phyloP scores from a whole-genome alignment of 2,797 vertebrate genomes.

The Acropternis orthonyx region DNA sequence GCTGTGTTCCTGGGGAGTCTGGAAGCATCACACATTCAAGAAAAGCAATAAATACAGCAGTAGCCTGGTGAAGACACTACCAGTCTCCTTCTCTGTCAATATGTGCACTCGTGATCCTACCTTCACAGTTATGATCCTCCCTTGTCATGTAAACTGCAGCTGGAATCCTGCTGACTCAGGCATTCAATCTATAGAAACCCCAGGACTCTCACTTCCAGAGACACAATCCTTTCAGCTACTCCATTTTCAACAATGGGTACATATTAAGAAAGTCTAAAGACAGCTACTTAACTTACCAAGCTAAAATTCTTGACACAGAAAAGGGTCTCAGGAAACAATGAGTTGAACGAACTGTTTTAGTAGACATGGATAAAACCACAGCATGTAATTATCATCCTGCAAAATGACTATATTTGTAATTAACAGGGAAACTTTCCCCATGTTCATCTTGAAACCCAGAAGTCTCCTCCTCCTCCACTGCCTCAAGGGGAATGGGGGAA shows the following conservation, averaged over 20 bases:
- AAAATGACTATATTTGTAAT: neutral
- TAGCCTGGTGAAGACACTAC: neutral
- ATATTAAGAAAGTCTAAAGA: neutral
- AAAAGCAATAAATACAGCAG: neutral
- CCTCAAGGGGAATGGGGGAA: neutral
- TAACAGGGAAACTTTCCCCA: neutral
- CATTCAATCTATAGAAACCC: neutral
- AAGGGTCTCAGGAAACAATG: neutral
- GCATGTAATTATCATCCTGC: neutral
- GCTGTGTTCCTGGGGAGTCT: neutral
- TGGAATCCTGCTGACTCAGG: conserved; percentile 47
- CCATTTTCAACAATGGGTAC: neutral
- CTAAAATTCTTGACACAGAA: neutral
- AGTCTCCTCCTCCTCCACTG: neutral
- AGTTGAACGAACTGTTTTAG: neutral
- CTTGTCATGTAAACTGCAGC: neutral
- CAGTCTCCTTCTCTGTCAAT: neutral
- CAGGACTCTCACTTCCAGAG: neutral
- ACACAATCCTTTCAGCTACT: neutral
- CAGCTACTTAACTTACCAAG: neutral
- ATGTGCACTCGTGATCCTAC: neutral
- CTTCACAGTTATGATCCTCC: neutral
- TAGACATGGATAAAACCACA: neutral
- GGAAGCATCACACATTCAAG: neutral
- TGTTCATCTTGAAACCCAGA: neutral